These are phyloP conservation scores for Latrodectus hesperus DNA, from an alignment of 2,888 invertebrate species.

Conservation along the genomic window DNA sequence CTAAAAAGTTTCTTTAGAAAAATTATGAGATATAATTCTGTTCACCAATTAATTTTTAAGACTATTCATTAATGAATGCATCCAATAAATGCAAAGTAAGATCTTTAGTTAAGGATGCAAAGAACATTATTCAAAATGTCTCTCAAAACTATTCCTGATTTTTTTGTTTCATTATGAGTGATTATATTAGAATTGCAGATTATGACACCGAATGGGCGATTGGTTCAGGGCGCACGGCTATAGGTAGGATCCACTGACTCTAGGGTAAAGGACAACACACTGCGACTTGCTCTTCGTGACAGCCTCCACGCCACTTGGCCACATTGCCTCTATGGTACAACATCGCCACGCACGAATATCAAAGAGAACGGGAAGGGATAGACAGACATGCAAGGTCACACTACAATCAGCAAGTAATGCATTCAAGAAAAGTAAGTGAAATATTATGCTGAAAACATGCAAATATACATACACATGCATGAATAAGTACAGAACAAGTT, in stretches of 20 bases:
- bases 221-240: constrained; percentile 47
- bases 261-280: constrained; percentile 42
- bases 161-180: not conserved
- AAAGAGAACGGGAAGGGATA: constrained; percentile 9
- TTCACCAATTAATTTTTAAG: not conserved
- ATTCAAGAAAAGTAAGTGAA: not conserved
- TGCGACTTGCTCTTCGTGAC: constrained; percentile 68
- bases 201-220: constrained; percentile 1
- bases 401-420: not conserved
- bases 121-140: not conserved
- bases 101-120: not conserved
- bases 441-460: not conserved
- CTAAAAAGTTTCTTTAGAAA: too few relatives aligned
- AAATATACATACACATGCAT: constrained; percentile 5
- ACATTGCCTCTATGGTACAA: constrained; percentile 61
- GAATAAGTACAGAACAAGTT: not conserved
- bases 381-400: constrained; percentile 3
- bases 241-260: constrained; percentile 68
- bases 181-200: too few relatives aligned
- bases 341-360: constrained; percentile 51
- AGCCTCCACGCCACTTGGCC: constrained; percentile 68
- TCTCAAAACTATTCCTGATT: too few relatives aligned
- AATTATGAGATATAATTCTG: not conserved
- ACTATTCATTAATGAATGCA: not conserved
- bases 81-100: too few relatives aligned